These are phyloP conservation scores for Agonopterix heracliana DNA, from an alignment of 2,888 invertebrate species.

Conservation along the genomic window DNA sequence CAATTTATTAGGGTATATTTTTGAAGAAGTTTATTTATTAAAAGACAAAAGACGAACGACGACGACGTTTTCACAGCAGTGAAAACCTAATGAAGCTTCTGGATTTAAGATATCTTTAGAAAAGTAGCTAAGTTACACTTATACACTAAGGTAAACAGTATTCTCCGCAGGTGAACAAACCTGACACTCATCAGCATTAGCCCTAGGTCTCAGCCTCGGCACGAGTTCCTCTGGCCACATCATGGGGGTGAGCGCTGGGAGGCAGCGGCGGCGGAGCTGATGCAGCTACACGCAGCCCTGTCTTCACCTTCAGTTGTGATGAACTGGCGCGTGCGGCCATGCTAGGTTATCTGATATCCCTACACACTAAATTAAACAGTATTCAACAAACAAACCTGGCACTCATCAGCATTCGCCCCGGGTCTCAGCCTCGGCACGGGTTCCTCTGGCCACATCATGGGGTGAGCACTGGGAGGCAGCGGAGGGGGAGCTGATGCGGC, in stretches of 20 bases:
- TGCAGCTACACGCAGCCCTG: slow-evolving; percentile 41
- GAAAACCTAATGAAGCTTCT: not conserved
- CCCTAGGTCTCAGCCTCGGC: slow-evolving; percentile 41
- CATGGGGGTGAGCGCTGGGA: slow-evolving; percentile 30
- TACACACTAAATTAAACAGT: no score
- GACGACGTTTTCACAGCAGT: no score
- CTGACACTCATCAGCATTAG: slow-evolving; percentile 60
- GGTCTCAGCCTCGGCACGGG: slow-evolving; percentile 43
- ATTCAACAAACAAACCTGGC: no score
- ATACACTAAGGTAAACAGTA: no score
- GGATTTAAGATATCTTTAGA: not conserved
- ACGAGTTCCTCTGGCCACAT: slow-evolving; percentile 54
- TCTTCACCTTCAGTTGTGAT: slow-evolving; percentile 15
- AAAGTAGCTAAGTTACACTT: not conserved
- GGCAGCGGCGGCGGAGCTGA: slow-evolving; percentile 50
- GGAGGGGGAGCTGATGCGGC: slow-evolving; percentile 53
- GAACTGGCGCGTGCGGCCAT: slow-evolving; percentile 10
- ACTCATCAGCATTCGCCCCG: slow-evolving; percentile 51
- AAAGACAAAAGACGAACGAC: no score
- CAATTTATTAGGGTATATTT: no score
- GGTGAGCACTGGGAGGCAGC: slow-evolving; percentile 42
- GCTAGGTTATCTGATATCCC: no score
- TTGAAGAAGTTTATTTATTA: no score
- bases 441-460: slow-evolving; percentile 54
- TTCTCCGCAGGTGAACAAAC: slow-evolving; percentile 21